Conservation (phyloP, 2,113 vertebrate genomes). For the Semicossyphus pulcher region DNA sequence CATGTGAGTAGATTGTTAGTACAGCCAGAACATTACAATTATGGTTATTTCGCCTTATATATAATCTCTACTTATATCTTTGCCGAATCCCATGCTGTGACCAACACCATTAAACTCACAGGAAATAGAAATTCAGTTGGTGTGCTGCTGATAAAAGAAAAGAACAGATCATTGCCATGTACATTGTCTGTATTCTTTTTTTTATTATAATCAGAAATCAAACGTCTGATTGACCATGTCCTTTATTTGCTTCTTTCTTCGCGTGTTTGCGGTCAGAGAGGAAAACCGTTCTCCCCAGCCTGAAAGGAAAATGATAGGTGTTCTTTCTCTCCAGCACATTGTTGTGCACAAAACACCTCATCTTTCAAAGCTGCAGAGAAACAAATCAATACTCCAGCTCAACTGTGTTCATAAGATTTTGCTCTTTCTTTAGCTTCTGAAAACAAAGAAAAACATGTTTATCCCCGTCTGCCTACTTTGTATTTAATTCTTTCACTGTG, state of each 20-base stretch:
- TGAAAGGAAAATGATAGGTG: constrained; percentile 43
- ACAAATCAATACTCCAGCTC: constrained; percentile 62
- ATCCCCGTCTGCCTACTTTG: not conserved
- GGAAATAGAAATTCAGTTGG: no score
- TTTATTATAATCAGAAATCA: not conserved
- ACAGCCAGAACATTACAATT: no score
- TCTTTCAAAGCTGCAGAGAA: constrained; percentile 49
- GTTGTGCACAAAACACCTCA: constrained; percentile 44
- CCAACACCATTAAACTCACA: no score
- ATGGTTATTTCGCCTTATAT: no score
- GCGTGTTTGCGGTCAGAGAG: not conserved
- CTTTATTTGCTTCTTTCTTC: not conserved
- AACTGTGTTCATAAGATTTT: constrained; percentile 30
- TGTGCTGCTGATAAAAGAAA: not conserved
- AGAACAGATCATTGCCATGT: not conserved
- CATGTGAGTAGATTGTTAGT: no score
- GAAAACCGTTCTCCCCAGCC: not conserved
- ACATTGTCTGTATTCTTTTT: no score
- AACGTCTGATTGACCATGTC: not conserved
- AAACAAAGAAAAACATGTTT: constrained; percentile 18
- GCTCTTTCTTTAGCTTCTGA: constrained; percentile 26
- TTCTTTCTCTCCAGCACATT: constrained; percentile 29
- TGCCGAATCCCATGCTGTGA: no score
- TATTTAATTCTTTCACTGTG: constrained; percentile 49
- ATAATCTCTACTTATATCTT: no score